A percentile compares a stretch with the other conserved stretches of the same genome.
These are phyloP conservation scores for Adelges cooleyi DNA, from an alignment of 1,140 invertebrate species.

Conservation along the genomic window DNA sequence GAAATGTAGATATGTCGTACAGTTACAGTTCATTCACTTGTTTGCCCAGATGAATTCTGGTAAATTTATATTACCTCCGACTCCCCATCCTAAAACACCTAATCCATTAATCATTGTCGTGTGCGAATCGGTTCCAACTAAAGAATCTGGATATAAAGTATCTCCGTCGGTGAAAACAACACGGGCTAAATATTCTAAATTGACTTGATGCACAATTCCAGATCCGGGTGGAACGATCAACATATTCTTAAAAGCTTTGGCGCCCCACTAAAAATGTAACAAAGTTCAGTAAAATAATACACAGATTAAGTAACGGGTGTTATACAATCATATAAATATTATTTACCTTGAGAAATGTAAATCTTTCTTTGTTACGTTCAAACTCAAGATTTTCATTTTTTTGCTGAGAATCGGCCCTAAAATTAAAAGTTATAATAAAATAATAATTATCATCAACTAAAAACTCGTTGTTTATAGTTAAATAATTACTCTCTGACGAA, in stretches of 20 bases:
- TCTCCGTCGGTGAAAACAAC: constrained; percentile 76
- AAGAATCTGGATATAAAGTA: constrained; percentile 80
- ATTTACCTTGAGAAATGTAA: constrained; percentile 80
- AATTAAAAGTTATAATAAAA: constrained; percentile 39
- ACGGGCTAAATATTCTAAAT: constrained; percentile 87
- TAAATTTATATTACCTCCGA: constrained; percentile 49
- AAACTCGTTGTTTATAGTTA: too few relatives aligned
- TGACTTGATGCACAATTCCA: constrained; percentile 97
- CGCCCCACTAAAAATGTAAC: constrained; percentile 71
- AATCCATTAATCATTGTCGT: constrained; percentile 98
- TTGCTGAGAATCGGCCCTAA: constrained; percentile 70
- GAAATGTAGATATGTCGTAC: too few relatives aligned
- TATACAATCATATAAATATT: too few relatives aligned
- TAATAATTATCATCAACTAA: too few relatives aligned
- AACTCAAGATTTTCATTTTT: constrained; percentile 95
- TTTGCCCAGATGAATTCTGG: too few relatives aligned
- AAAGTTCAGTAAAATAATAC: neutral
- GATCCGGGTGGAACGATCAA: constrained; percentile 94
- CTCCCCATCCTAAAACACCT: constrained; percentile 66
- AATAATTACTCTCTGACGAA: constrained; percentile 64
- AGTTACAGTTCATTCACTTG: too few relatives aligned
- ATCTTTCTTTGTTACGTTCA: constrained; percentile 90
- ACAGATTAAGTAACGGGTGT: too few relatives aligned
- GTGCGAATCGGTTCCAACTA: constrained; percentile 98
- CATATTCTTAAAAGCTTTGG: constrained; percentile 91